Conservation (phyloP, 1,140 invertebrate genomes). For the Drosophila sp. region DNA sequence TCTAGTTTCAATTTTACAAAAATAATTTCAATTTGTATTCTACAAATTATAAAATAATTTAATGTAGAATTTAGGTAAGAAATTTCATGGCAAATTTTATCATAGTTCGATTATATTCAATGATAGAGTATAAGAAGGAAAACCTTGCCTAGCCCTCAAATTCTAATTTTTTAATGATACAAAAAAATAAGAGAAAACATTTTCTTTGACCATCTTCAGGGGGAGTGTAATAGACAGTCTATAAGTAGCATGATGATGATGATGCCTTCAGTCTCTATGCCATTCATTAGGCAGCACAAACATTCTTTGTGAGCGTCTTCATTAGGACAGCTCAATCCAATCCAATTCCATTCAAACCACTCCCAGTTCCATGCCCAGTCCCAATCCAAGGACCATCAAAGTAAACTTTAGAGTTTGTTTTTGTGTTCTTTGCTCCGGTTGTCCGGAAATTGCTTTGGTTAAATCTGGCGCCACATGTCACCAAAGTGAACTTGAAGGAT, state of each 20-base stretch:
- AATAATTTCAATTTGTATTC: no score
- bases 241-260: neutral
- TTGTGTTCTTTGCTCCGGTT: slow-evolving; percentile 25
- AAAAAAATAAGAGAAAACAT: slow-evolving; percentile 33
- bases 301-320: slow-evolving; percentile 45
- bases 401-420: slow-evolving; percentile 19
- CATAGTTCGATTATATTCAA: neutral
- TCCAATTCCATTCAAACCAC: neutral
- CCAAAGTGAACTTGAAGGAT: slow-evolving; percentile 59
- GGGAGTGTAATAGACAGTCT: slow-evolving; percentile 6
- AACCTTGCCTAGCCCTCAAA: slow-evolving; percentile 19
- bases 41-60: no score
- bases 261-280: slow-evolving; percentile 25
- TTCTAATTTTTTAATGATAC: slow-evolving; percentile 61
- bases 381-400: slow-evolving; percentile 40
- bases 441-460: slow-evolving; percentile 64
- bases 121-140: slow-evolving; percentile 16
- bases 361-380: neutral
- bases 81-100: neutral
- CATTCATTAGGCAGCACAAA: slow-evolving; percentile 48
- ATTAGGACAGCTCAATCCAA: slow-evolving; percentile 36
- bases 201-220: slow-evolving; percentile 1
- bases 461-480: slow-evolving; percentile 66
- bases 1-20: no score
- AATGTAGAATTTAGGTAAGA: no score